Percentiles rank a stretch among this genome's conserved stretches.
Evolutionary conservation across 2,113 vertebrate genomes (phyloP).

Genomic region (Pao palembangensis): DNA sequence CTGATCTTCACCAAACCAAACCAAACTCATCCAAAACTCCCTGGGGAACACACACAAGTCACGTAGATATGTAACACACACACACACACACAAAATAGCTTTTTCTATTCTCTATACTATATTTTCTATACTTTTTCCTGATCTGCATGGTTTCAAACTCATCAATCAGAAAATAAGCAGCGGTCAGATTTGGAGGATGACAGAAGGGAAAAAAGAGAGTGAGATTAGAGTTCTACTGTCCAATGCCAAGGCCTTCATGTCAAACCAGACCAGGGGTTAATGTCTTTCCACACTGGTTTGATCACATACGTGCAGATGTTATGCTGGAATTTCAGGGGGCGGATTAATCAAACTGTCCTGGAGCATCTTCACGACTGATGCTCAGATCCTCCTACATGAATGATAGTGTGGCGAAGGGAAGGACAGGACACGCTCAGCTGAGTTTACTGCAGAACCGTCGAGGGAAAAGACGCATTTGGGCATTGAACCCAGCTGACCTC

Average conservation of each 20-base stretch:
- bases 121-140: too few relatives aligned
- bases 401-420: not conserved
- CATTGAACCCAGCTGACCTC: conserved; percentile 24
- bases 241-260: not conserved
- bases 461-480: conserved; percentile 17
- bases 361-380: not conserved
- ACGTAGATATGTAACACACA: not conserved
- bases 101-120: conserved; percentile 1
- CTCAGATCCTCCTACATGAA: not conserved
- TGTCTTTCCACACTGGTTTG: not conserved
- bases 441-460: conserved; percentile 1
- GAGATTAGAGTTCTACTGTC: conserved; percentile 20
- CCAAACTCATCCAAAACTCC: not conserved
- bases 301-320: not conserved
- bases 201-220: conserved; percentile 26
- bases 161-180: conserved; percentile 1
- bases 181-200: conserved; percentile 34
- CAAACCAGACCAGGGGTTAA: not conserved
- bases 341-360: not conserved
- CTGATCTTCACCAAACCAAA: not conserved
- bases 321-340: not conserved
- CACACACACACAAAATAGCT: too few relatives aligned
- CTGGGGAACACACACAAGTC: not conserved
- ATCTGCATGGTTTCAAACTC: conserved; percentile 6
- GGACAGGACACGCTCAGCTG: conserved; percentile 30